Evolutionary conservation across 2,113 vertebrate genomes (phyloP), one percentile per base, ranked within the genome.

Genomic region (Cyprinodon brontotheroides): DNA sequence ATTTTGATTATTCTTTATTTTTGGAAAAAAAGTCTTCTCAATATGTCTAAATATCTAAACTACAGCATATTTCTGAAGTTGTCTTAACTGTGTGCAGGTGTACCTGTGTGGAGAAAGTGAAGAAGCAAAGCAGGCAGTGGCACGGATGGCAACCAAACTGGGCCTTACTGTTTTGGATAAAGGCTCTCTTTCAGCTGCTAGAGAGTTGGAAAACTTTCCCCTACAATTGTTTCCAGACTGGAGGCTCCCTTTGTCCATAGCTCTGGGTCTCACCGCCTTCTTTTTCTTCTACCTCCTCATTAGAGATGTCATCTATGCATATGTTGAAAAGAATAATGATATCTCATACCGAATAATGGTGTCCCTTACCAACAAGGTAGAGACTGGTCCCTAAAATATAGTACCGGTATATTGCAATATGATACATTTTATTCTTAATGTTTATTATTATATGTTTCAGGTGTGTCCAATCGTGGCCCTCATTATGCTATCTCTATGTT

Each of bases 211-310:
- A 88, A 95, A 98, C 85, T 96, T 97, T 77, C 97, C 97, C 17
- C 90, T 97, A 80, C 93, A 93, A 79, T 95, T 99, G 10, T 99
- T 99, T 83, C 97, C 98, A 48, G 93, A 95, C 92, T 99, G 97
- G 98, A 96, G 91, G 81, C 87, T 96, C 61, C 95, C 97, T 4
- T 78, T 98, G 0, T 15, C 68, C 13, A 70, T 97, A 68, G 93
- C 96, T 11, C 11, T 93, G 0, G 85, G 86, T 43, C 92, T 99
- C 70, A 86, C 77, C 0, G 13, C 78, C 64, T 92, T 94, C 84
- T 93, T 98, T 83, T 98, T 95, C 84, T 36, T 95, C 70, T 99
- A 98, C 63, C 91, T 92, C 38, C 65, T 97, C 50, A 81, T 86
- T 72, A 93, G 89, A 66, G 94, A 96, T 0, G 36, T 98, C 37